A percentile compares a stretch with the other conserved stretches of the same genome.
These are phyloP conservation scores for Takifugu bimaculatus DNA, from an alignment of 2,113 vertebrate species.

Conservation along the genomic window DNA sequence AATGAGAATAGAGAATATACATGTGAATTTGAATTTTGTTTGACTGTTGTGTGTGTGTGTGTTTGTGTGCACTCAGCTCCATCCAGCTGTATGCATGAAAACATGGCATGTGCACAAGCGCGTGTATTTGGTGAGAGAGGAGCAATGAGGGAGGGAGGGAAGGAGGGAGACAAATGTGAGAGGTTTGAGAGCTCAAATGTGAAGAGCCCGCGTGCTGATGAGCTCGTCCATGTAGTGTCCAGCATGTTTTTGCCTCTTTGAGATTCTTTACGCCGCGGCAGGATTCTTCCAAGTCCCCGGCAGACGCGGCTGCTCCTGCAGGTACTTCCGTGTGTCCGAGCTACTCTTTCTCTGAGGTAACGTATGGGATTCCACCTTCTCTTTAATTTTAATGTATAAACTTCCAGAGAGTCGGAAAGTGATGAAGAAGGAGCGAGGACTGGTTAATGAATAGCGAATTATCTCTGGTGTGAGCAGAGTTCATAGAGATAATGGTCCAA, in stretches of 20 bases:
- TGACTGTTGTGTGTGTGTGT: constrained; percentile 10
- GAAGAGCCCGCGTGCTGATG: constrained; percentile 49
- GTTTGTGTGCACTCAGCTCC: constrained; percentile 27
- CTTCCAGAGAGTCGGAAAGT: background rate
- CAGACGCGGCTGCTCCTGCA: constrained; percentile 28
- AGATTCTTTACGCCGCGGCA: background rate
- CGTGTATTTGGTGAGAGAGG: constrained; percentile 48
- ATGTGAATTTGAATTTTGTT: constrained; percentile 2
- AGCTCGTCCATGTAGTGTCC: constrained; percentile 39
- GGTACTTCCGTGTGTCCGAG: constrained; percentile 10
- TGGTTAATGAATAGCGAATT: background rate
- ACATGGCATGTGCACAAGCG: constrained; percentile 31
- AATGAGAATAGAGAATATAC: background rate
- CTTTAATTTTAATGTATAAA: constrained; percentile 8
- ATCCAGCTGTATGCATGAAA: constrained; percentile 36
- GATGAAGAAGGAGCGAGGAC: background rate
- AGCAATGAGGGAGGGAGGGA: constrained; percentile 44
- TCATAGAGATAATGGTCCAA: background rate
- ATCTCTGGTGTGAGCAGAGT: constrained; percentile 6
- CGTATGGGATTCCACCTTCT: constrained; percentile 1
- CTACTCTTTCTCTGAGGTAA: constrained; percentile 52
- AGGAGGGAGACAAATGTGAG: constrained; percentile 41
- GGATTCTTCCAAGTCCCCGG: constrained; percentile 25
- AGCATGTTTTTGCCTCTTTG: constrained; percentile 34
- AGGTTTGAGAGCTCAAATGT: constrained; percentile 56